phyloP scores from a whole-genome alignment of 1,140 invertebrate genomes.

The Hestina assimilis region DNA sequence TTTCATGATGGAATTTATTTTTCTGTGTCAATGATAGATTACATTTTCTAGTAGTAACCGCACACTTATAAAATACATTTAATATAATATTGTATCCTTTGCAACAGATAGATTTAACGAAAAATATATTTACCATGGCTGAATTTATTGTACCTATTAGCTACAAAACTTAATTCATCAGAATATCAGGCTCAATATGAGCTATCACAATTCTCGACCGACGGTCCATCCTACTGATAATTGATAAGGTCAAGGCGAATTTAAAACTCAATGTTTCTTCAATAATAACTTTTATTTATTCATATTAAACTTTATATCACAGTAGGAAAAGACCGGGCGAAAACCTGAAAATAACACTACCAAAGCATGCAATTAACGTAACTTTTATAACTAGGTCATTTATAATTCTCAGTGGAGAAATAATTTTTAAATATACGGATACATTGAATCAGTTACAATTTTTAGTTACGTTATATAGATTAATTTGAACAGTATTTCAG shows the following conservation, averaged over 20 bases:
- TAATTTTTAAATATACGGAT: slow-evolving; percentile 29
- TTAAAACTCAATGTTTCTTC: slow-evolving; percentile 48
- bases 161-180: slow-evolving; percentile 66
- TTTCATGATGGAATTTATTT: slow-evolving; percentile 73
- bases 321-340: slow-evolving; percentile 71
- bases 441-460: slow-evolving; percentile 54
- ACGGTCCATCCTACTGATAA: slow-evolving; percentile 61
- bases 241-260: slow-evolving; percentile 53
- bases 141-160: slow-evolving; percentile 64
- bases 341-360: slow-evolving; percentile 73
- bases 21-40: slow-evolving; percentile 68
- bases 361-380: slow-evolving; percentile 69
- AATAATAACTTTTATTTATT: slow-evolving; percentile 46
- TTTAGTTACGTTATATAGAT: slow-evolving; percentile 57
- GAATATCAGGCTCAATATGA: slow-evolving; percentile 77
- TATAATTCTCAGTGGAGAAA: slow-evolving; percentile 33
- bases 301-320: slow-evolving; percentile 57
- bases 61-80: slow-evolving; percentile 54
- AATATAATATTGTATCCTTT: slow-evolving; percentile 54
- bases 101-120: slow-evolving; percentile 59
- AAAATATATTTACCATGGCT: slow-evolving; percentile 66
- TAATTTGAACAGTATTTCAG: slow-evolving; percentile 72
- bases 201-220: slow-evolving; percentile 70
- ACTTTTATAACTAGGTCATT: slow-evolving; percentile 59
- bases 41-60: slow-evolving; percentile 55